Evolutionary conservation across 2,113 vertebrate genomes (phyloP).

Genomic region (Aspiorhynchus laticeps): DNA sequence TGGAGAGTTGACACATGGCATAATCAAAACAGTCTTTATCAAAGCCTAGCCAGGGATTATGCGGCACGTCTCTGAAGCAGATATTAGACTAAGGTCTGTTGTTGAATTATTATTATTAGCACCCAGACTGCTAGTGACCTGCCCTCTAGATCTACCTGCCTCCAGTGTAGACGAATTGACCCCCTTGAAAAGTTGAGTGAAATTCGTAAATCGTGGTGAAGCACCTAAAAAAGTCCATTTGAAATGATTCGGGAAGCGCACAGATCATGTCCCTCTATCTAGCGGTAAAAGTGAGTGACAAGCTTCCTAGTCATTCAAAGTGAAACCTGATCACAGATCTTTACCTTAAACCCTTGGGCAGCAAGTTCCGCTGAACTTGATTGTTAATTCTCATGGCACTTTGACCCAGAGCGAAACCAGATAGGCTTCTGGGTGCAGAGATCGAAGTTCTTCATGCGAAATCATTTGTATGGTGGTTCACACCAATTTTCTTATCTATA

Average conservation of each 20-base stretch:
- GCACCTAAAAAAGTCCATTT: background rate
- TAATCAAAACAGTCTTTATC: constrained; percentile 51
- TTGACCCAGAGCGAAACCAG: constrained; percentile 78
- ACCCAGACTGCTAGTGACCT: constrained; percentile 16
- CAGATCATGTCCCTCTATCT: constrained; percentile 8
- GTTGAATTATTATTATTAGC: constrained; percentile 42
- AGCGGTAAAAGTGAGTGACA: constrained; percentile 76
- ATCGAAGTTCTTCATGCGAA: constrained; percentile 52
- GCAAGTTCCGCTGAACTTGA: constrained; percentile 74
- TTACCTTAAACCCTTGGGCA: constrained; percentile 75
- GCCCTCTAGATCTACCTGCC: background rate
- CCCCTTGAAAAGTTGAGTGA: background rate
- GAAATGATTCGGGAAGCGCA: background rate
- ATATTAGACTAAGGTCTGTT: constrained; percentile 46
- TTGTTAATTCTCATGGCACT: constrained; percentile 78
- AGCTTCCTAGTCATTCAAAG: constrained; percentile 70
- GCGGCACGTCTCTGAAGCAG: constrained; percentile 28
- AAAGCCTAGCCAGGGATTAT: constrained; percentile 44
- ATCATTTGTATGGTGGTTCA: constrained; percentile 48
- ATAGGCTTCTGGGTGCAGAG: constrained; percentile 66
- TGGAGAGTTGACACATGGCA: constrained; percentile 65
- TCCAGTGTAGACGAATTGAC: too few relatives aligned
- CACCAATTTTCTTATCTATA: constrained; percentile 48
- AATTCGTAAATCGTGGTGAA: background rate
- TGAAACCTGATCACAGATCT: constrained; percentile 76